Conservation (phyloP, 2,797 vertebrate genomes). For the Lepilemur ruficaudatus region DNA sequence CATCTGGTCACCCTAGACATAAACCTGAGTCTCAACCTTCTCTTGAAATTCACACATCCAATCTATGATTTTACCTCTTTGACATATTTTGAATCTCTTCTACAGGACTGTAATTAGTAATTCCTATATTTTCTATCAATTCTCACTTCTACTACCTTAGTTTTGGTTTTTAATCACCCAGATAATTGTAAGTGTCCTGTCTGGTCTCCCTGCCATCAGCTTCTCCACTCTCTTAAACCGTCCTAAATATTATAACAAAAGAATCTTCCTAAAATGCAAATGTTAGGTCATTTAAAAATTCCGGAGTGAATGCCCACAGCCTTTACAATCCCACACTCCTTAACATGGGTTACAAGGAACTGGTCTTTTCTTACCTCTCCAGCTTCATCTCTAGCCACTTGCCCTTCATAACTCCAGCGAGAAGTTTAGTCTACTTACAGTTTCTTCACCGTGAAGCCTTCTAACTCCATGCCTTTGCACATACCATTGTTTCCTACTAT, state of each 20-base stretch:
- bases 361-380: not conserved
- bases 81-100: slow-evolving; percentile 39
- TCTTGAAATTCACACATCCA: not conserved
- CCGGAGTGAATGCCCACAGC: not conserved
- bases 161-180: not conserved
- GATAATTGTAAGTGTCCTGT: not conserved
- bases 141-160: slow-evolving; percentile 22
- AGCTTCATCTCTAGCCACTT: not conserved
- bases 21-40: not conserved
- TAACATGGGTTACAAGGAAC: not conserved
- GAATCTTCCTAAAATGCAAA: slow-evolving; percentile 12
- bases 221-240: not conserved
- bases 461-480: not conserved
- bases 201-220: not conserved
- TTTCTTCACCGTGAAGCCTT: not conserved
- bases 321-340: not conserved
- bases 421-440: slow-evolving; percentile 1
- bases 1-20: not conserved
- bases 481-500: not conserved
- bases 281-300: not conserved
- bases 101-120: not conserved
- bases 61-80: slow-evolving; percentile 11
- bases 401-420: not conserved
- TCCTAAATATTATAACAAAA: not conserved
- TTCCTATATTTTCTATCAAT: not conserved